phyloP scores from a whole-genome alignment of 2,797 vertebrate species.

The Ctenosaura bakeri region DNA sequence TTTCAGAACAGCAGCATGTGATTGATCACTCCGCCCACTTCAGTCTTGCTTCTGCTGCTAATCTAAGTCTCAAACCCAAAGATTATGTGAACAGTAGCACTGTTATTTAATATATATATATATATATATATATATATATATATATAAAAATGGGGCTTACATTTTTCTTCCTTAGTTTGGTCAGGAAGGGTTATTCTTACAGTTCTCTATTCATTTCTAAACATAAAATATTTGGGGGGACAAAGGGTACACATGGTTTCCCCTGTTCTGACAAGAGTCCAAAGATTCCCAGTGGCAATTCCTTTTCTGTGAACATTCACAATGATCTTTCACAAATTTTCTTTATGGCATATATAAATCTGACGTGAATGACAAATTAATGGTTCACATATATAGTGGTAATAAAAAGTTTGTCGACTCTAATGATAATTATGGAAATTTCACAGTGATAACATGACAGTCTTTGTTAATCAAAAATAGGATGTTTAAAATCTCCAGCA shows the following conservation, averaged over 20 bases:
- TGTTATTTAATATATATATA: neutral
- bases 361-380: neutral
- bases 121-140: too few species aligned
- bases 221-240: neutral
- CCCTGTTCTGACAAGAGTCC: neutral
- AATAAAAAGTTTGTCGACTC: neutral
- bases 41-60: neutral
- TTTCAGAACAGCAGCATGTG: neutral
- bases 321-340: neutral
- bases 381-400: conserved; percentile 14
- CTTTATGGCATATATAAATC: neutral
- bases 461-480: too few species aligned
- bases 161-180: neutral
- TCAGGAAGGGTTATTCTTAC: neutral
- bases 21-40: neutral
- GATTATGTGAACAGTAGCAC: neutral
- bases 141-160: neutral
- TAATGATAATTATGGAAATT: too few species aligned
- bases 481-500: too few species aligned
- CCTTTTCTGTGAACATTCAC: neutral
- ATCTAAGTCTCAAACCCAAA: neutral
- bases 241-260: neutral
- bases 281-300: neutral
- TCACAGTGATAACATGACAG: too few species aligned
- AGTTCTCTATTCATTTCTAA: neutral